Conservation (phyloP, 2,888 invertebrate genomes). For the Schizotus pectinicornis region DNA sequence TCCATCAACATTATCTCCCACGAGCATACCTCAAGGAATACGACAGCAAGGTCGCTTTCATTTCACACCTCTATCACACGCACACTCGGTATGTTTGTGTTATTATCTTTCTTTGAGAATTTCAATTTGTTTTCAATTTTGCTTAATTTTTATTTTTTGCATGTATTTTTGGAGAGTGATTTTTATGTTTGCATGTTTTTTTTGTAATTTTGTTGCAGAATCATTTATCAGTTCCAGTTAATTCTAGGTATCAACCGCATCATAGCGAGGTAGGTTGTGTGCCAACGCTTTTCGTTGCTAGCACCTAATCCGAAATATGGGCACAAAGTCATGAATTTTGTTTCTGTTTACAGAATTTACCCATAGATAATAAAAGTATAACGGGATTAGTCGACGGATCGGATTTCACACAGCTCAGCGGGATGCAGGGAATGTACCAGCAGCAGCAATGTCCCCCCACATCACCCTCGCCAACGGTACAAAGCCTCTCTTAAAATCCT, state of each 20-base stretch:
- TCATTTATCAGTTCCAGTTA: conserved; percentile 87
- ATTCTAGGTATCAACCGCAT: conserved; percentile 82
- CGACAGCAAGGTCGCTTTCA: conserved; percentile 55
- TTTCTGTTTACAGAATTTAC: conserved; percentile 59
- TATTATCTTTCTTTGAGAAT: conserved; percentile 26
- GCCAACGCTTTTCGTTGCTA: conserved; percentile 36
- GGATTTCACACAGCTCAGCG: conserved; percentile 60
- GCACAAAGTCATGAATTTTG: neutral
- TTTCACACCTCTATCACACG: conserved; percentile 51
- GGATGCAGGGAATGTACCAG: conserved; percentile 60
- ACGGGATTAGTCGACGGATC: conserved; percentile 63
- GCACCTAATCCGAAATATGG: too few relatives aligned
- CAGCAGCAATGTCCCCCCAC: conserved; percentile 62
- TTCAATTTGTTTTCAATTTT: conserved; percentile 36
- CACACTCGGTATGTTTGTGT: conserved; percentile 48
- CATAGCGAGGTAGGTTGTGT: conserved; percentile 70
- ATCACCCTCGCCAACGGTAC: conserved; percentile 68
- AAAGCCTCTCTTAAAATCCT: too few relatives aligned
- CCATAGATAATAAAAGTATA: conserved; percentile 69
- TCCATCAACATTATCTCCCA: conserved; percentile 74
- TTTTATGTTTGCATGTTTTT: conserved; percentile 64
- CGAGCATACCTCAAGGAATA: conserved; percentile 64
- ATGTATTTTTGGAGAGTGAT: conserved; percentile 53
- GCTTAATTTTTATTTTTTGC: conserved; percentile 31
- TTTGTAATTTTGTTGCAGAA: conserved; percentile 75